Evolutionary conservation across 2,888 invertebrate species (phyloP), one percentile per base, ranked within the genome.

Genomic region (Aspidiotus destructor): DNA sequence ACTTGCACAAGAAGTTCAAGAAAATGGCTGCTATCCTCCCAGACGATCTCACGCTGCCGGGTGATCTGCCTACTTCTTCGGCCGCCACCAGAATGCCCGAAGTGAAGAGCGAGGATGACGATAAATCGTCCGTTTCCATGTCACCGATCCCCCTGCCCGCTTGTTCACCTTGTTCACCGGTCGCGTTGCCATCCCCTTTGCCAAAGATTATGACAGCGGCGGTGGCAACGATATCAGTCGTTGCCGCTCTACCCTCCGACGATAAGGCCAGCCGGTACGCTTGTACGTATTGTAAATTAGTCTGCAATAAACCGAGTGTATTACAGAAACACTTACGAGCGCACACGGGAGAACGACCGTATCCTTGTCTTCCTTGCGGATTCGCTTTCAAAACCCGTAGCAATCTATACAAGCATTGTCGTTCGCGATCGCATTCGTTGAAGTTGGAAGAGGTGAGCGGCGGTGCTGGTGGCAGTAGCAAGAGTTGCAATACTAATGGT

Each of bases 371-470:
- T 74, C 86, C 88, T 73, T 94, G 93, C 78, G 91, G 91, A 73
- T 90, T 93, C 79, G 89, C 92, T 74, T 94, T 94, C 80, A 94
- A 94, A 79, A 94, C 94, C 28, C 90, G 91, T 78, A 92, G 92
- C 74, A 94, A 94, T 79, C 82, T 93, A 73, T 93, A 92, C 77
- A 94, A 94, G 78, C 80, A 80, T 72, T 77, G 78, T 71, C 78
- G 89, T 77, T 87, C 87, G 61, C 82, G 87, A 73, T 83, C 88
- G 57, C 88, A 88, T 75, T 83, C 84, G 63, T 80, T 86, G 72
- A 83, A 86, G 75, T 78, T 82, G 74, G 85, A 85, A 75, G 73
- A 73, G 40, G 73, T 69, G 16, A 85, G 85, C 71, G 79, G 81
- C 72, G 83, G 83, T 17, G 85, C 85, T 71, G 79, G 81, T 72